Evolutionary conservation across 2,113 vertebrate genomes (phyloP), one percentile per base, ranked within the genome.

Genomic region (Aldabrachelys gigantea): DNA sequence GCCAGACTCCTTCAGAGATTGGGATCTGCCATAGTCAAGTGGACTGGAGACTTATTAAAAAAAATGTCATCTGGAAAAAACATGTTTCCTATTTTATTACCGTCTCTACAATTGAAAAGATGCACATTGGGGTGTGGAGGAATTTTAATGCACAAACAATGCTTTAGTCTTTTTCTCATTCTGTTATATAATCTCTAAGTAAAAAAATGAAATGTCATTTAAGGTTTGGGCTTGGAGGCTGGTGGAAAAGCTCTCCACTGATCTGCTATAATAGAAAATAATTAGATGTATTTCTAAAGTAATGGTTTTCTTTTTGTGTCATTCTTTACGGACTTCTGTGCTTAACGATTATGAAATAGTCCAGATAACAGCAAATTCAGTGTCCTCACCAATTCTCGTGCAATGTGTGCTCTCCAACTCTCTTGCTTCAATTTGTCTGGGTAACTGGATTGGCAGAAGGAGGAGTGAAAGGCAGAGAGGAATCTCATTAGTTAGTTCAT

Each of bases 51-150:
- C 44, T 96, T 84, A 95, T 97, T 89, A 94, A 41, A 47, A 53
- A 56, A 75, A 21, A 93, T 86, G 47, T 91, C 72, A 75, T 72
- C 62, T 96, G 69, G 84, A 81, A 95, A 97, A 96, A 88, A 29
- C 79, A 89, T 47, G 4, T 49, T 96, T 94, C 84, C 41, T 91
- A 57, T 97, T 95, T 86, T 81, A 47, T 93, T 95, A 92, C 72
- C 47, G 93, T 94, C 54, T 92, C 53, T 97, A 95, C 94, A 97
- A 97, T 92, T 72, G 72, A 84, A 93, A 79, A 93, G 3, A 84
- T 25, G 85, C 78, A 75, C 69, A 79, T 38, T 72, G 88, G 69
- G 69, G 41, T 87, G 75, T 25, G 24, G 25, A 84, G 84, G 69
- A 49, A 56, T 78, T 90, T 80, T 35, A 78, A 78, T 47, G 75